These are phyloP conservation scores for Leucophenga montana DNA, from an alignment of 2,888 invertebrate species.

Conservation along the genomic window DNA sequence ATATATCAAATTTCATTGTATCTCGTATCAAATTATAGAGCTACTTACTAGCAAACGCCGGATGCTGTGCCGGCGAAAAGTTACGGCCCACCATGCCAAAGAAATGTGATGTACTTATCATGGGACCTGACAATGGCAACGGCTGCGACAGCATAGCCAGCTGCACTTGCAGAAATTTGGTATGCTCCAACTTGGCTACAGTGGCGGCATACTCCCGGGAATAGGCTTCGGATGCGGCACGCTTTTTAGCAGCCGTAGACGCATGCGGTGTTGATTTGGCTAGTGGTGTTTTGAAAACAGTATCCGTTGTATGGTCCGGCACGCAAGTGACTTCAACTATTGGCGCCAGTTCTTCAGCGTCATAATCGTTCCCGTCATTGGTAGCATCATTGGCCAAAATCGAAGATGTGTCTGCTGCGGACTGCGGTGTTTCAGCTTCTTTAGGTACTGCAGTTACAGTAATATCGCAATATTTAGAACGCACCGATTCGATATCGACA, in stretches of 20 bases:
- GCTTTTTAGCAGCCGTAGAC: constrained; percentile 10
- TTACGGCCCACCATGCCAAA: neutral
- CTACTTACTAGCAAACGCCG: neutral
- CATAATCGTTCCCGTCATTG: neutral
- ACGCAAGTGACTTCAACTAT: constrained; percentile 45
- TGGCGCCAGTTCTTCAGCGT: neutral
- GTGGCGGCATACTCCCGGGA: constrained; percentile 52
- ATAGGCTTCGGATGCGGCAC: constrained; percentile 30
- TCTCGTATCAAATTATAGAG: neutral
- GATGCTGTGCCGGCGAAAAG: neutral
- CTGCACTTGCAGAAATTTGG: constrained; percentile 52
- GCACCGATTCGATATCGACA: constrained; percentile 53
- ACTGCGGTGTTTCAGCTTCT: constrained; percentile 19
- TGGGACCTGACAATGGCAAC: constrained; percentile 36
- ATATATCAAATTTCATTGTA: neutral
- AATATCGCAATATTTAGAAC: constrained; percentile 55
- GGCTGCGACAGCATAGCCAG: constrained; percentile 37
- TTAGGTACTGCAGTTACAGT: constrained; percentile 51
- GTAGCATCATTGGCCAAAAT: neutral
- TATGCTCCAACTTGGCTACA: constrained; percentile 55
- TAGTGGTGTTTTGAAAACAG: neutral
- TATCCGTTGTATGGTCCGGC: neutral
- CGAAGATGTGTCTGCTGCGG: too few species aligned
- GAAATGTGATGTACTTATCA: constrained; percentile 19
- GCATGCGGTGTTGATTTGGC: constrained; percentile 19